phyloP scores from a whole-genome alignment of 2,113 vertebrate species.

The Hippopotamus amphibius region DNA sequence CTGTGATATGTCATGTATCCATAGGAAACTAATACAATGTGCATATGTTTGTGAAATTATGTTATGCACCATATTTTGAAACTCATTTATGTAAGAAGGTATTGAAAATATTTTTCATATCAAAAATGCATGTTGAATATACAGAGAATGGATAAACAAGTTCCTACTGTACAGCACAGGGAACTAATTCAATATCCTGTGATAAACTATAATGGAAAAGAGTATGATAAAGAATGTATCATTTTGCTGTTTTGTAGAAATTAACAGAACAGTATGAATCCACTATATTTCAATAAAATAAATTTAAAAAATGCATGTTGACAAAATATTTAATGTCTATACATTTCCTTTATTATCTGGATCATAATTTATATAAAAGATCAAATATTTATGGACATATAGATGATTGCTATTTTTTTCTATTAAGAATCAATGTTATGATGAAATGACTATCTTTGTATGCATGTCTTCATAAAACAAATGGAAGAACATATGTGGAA shows the following conservation, averaged over 20 bases:
- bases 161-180: background rate
- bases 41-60: background rate
- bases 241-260: background rate
- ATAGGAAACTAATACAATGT: background rate
- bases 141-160: background rate
- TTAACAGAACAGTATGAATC: background rate
- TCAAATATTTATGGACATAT: background rate
- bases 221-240: background rate
- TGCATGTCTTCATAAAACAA: background rate
- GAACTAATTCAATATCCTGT: background rate
- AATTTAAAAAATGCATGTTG: background rate
- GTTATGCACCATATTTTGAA: background rate
- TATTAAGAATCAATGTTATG: background rate
- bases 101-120: background rate
- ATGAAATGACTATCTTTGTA: background rate
- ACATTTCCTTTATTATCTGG: background rate
- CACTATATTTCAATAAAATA: background rate
- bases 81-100: background rate
- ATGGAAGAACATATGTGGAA: background rate
- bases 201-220: background rate
- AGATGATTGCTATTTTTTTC: background rate
- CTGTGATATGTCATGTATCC: background rate
- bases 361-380: background rate
- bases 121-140: background rate
- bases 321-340: background rate